A percentile compares a stretch with the other conserved stretches of the same genome.
Evolutionary conservation across 2,888 invertebrate genomes (phyloP).

Genomic region (Cephus pulcher): DNA sequence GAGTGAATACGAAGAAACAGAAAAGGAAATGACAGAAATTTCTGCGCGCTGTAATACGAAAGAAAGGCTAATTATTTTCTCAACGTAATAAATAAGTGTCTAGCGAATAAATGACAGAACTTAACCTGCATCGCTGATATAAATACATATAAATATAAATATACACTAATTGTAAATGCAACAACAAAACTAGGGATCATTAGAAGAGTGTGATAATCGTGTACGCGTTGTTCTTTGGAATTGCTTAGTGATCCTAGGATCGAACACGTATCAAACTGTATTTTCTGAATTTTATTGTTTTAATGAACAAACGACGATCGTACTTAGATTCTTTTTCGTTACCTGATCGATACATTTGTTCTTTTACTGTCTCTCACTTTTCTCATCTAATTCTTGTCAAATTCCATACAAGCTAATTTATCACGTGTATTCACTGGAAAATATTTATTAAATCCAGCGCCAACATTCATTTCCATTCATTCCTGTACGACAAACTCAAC

Average conservation of each 20-base stretch:
- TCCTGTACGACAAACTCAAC: neutral
- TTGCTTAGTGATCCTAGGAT: slow-evolving; percentile 34
- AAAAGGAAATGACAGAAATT: slow-evolving; percentile 25
- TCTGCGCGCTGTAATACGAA: slow-evolving; percentile 57
- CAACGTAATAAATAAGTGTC: slow-evolving; percentile 62
- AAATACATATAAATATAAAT: slow-evolving; percentile 28
- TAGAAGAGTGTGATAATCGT: slow-evolving; percentile 38
- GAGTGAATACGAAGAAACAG: neutral
- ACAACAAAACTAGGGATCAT: slow-evolving; percentile 35
- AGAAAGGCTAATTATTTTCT: slow-evolving; percentile 62
- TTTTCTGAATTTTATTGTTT: neutral
- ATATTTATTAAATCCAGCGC: neutral
- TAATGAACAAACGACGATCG: neutral
- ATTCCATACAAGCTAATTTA: neutral
- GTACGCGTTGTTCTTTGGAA: slow-evolving; percentile 42
- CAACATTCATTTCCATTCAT: neutral
- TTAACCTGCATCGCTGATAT: slow-evolving; percentile 22
- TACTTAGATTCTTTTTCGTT: slow-evolving; percentile 1
- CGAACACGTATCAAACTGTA: slow-evolving; percentile 32
- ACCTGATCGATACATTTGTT: neutral
- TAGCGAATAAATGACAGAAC: slow-evolving; percentile 42
- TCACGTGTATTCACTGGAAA: neutral
- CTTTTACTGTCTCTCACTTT: neutral
- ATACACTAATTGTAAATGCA: slow-evolving; percentile 44
- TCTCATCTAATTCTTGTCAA: neutral